These are phyloP conservation scores for Ceyx melanurus DNA, from an alignment of 2,113 vertebrate species.

Conservation along the genomic window DNA sequence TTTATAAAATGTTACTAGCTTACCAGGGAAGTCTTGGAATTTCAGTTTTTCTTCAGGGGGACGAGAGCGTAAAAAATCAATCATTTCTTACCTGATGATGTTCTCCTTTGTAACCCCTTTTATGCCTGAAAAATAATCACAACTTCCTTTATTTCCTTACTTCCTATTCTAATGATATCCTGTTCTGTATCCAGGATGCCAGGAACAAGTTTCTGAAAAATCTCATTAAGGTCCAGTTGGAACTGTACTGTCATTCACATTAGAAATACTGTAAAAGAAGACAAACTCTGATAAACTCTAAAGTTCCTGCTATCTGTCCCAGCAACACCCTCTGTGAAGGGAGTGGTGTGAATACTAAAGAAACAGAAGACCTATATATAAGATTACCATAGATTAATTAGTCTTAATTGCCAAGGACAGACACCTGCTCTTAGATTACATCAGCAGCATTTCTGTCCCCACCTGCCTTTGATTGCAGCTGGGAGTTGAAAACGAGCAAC, in stretches of 20 bases:
- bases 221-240: neutral
- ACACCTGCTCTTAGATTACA: neutral
- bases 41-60: neutral
- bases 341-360: neutral
- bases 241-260: neutral
- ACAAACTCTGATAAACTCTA: neutral
- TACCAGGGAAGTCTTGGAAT: neutral
- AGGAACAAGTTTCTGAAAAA: neutral
- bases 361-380: neutral
- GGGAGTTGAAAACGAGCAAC: neutral
- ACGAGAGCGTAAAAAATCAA: neutral
- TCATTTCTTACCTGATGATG: neutral
- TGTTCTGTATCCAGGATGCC: neutral
- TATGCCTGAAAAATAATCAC: neutral
- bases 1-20: neutral
- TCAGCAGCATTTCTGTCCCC: neutral
- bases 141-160: neutral
- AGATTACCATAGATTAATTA: neutral
- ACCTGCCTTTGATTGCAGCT: rapidly evolving
- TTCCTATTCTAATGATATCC: neutral
- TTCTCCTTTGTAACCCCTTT: neutral
- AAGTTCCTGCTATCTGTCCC: neutral
- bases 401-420: neutral
- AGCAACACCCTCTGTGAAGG: neutral
- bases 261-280: neutral